These are phyloP conservation scores for Sebastes wilsoni DNA, from an alignment of 2,797 vertebrate genomes.

Conservation along the genomic window DNA sequence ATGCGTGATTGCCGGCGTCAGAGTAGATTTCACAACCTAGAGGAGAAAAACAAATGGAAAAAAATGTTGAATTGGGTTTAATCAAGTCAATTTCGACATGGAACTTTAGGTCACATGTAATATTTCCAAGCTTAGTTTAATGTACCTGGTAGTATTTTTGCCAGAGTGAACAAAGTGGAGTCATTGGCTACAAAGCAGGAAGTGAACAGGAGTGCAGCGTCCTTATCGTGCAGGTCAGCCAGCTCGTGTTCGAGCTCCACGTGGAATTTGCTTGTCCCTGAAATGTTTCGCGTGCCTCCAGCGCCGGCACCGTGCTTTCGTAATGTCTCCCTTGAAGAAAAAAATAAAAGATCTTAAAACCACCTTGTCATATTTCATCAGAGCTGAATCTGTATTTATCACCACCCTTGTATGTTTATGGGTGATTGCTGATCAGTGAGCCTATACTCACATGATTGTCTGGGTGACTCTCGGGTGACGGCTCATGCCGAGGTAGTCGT, in stretches of 20 bases:
- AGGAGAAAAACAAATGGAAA: conserved; percentile 20
- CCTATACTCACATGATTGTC: conserved; percentile 87
- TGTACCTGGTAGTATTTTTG: conserved; percentile 91
- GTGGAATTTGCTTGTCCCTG: conserved; percentile 93
- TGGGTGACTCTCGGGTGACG: conserved; percentile 89
- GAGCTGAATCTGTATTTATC: not conserved
- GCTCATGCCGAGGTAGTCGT: conserved; percentile 96
- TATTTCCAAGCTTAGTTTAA: not conserved
- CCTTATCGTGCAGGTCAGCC: conserved; percentile 91
- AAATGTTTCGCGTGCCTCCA: conserved; percentile 94
- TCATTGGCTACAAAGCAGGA: conserved; percentile 97
- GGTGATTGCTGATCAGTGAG: not conserved
- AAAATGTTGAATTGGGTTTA: not conserved
- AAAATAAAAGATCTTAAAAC: not conserved
- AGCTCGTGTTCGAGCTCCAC: conserved; percentile 91
- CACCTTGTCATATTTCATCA: not conserved
- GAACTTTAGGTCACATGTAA: not conserved
- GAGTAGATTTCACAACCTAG: conserved; percentile 95
- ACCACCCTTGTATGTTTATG: too few species aligned
- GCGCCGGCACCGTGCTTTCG: conserved; percentile 91
- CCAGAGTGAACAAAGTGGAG: conserved; percentile 93
- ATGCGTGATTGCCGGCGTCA: conserved; percentile 92
- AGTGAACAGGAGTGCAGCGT: conserved; percentile 91
- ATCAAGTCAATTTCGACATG: not conserved
- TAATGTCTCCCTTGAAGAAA: conserved; percentile 84